Evolutionary conservation across 2,888 invertebrate genomes (phyloP), one percentile per base, ranked within the genome.

Genomic region (Prosapia bicincta): DNA sequence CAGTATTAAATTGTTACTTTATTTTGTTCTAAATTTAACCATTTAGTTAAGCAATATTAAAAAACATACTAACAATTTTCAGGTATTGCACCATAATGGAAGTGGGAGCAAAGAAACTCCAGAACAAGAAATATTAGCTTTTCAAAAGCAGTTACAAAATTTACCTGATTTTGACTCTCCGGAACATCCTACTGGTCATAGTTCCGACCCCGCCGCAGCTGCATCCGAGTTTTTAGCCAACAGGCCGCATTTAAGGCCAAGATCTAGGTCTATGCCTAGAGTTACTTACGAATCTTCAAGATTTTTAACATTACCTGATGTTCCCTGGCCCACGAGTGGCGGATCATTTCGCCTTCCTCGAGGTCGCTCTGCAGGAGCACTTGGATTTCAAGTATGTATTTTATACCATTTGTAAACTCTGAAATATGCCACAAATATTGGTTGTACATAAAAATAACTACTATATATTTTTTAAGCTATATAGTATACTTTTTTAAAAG

Each of bases 61-160:
- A n/a, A n/a, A n/a, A n/a, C n/a, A n/a, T n/a, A n/a, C n/a, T n/a
- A n/a, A n/a, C n/a, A n/a, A n/a, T n/a, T 71, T 75, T n/a, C 74
- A 77, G 77, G 74, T 77, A 15, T 72, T 77, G 25, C 72, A 76
- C 25, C 70, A 75, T 66, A 74, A 73, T 69, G 77, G 76, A 30
- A 78, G 79, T 26, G 81, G 80, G 3, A 80, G 80, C n/a, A 81
- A 82, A 78, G 82, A 83, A 71, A 84, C 83, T 15, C 84, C 84
- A 3, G 86, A 86, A 79, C 85, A 86, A 75, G 88, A 88, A 81
- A 87, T 89, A 66, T 83, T 86, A 30, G 88, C 88, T 54, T 87
- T 89, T 81, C 88, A 88, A 82, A 83, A 87, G 78, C 88, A 88
- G 80, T 84, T 89, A 26, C 88, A 88, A 80, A 89, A 89, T 82